Conservation (phyloP, 2,797 vertebrate species). For the Phrynocephalus vlangalii region DNA sequence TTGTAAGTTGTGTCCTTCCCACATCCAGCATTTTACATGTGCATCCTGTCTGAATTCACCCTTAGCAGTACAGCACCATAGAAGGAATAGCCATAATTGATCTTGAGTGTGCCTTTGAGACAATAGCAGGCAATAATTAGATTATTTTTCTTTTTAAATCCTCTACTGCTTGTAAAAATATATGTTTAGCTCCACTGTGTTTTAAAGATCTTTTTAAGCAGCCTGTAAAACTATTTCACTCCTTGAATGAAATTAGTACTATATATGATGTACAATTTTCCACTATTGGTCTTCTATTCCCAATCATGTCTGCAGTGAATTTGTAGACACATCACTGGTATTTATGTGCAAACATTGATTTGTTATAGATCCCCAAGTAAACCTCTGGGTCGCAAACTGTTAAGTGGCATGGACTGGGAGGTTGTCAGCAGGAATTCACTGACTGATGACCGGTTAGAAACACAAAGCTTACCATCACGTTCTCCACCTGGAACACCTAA, state of each 20-base stretch:
- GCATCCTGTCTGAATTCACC: neutral
- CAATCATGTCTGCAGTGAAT: neutral
- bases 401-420: slow-evolving; percentile 94
- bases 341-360: slow-evolving; percentile 42
- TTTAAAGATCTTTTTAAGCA: neutral
- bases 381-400: slow-evolving; percentile 90
- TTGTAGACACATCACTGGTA: neutral
- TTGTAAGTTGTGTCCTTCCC: neutral
- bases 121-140: neutral
- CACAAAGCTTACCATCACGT: slow-evolving; percentile 94
- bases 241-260: neutral
- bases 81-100: neutral
- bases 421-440: slow-evolving; percentile 93
- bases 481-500: slow-evolving; percentile 96
- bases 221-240: neutral
- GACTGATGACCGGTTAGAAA: slow-evolving; percentile 96
- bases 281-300: neutral
- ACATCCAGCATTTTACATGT: neutral
- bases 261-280: too few species aligned
- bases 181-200: neutral
- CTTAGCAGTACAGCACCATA: neutral
- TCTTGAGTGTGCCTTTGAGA: neutral
- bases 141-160: neutral
- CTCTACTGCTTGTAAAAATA: neutral
- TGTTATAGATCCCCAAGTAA: slow-evolving; percentile 93